phyloP scores from a whole-genome alignment of 2,888 invertebrate species.

The Neria commutata region DNA sequence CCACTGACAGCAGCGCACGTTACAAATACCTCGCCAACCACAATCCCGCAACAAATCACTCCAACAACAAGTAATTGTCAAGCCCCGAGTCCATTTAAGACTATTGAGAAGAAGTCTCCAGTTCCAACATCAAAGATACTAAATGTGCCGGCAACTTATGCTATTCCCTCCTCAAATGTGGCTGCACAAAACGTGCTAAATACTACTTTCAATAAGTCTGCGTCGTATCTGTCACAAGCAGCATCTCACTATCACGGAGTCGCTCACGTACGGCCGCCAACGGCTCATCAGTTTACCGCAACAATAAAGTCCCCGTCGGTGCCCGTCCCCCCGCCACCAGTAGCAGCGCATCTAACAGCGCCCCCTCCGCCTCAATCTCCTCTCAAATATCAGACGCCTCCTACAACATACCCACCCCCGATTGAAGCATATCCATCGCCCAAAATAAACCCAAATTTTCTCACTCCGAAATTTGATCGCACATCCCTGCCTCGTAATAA shows the following conservation, averaged over 20 bases:
- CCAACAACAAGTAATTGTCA: constrained; percentile 11
- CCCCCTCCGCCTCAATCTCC: constrained; percentile 42
- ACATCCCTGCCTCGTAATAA: constrained; percentile 48
- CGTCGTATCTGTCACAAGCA: constrained; percentile 53
- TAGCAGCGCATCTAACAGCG: constrained; percentile 25
- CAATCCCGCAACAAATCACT: constrained; percentile 19
- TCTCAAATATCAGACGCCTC: constrained; percentile 57
- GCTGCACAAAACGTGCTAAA: constrained; percentile 29
- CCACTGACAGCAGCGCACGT: constrained; percentile 11
- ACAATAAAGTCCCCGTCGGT: constrained; percentile 33
- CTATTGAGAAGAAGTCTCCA: constrained; percentile 54
- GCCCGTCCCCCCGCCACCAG: constrained; percentile 27
- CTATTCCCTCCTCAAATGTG: constrained; percentile 39
- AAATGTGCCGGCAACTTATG: constrained; percentile 54
- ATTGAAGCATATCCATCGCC: constrained; percentile 61
- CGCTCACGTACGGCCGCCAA: constrained; percentile 48
- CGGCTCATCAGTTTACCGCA: constrained; percentile 40
- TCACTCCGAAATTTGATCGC: constrained; percentile 60
- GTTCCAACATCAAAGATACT: constrained; percentile 54
- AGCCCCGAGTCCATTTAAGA: constrained; percentile 33
- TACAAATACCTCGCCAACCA: constrained; percentile 7
- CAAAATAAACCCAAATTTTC: constrained; percentile 60
- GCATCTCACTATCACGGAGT: constrained; percentile 53
- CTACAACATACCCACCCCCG: constrained; percentile 58
- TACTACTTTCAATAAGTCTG: constrained; percentile 40